A percentile compares a stretch with the other conserved stretches of the same genome.
Evolutionary conservation across 2,113 vertebrate species (phyloP).

Genomic region (Dinomys branickii): DNA sequence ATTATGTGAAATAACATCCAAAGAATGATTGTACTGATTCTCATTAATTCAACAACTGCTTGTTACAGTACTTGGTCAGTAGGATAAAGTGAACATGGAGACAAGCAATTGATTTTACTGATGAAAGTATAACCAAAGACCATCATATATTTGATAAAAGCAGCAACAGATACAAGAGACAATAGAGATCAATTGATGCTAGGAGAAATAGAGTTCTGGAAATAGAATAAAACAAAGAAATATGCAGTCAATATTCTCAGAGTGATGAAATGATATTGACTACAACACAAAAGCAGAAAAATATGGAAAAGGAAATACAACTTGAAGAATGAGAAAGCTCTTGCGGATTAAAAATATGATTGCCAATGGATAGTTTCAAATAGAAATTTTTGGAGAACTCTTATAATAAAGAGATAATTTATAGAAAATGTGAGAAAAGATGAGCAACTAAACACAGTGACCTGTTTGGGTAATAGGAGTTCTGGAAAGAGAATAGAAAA

Average conservation of each 20-base stretch:
- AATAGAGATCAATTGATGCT: neutral
- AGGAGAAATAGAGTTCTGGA: conserved; percentile 10
- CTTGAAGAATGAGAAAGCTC: neutral
- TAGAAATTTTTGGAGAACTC: conserved; percentile 16
- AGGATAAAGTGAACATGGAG: neutral
- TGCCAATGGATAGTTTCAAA: conserved; percentile 23
- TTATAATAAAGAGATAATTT: conserved; percentile 27
- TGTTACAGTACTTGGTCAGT: neutral
- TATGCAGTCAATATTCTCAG: neutral
- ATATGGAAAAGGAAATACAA: neutral
- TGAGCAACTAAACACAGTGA: neutral
- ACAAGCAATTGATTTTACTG: neutral
- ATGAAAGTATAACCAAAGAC: neutral
- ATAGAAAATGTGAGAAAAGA: conserved; percentile 24
- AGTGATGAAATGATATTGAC: neutral
- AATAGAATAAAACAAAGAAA: conserved; percentile 11
- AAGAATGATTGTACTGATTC: neutral
- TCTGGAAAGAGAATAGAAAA: conserved; percentile 56
- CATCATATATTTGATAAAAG: neutral
- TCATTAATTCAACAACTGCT: neutral
- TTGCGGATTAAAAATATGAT: neutral
- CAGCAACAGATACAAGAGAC: neutral
- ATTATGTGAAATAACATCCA: neutral
- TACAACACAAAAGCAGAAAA: conserved; percentile 35
- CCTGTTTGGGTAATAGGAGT: neutral